Base-by-base conservation (phyloP, 1,140 invertebrate species). In the silkworm (Bombyx mori) region DNA sequence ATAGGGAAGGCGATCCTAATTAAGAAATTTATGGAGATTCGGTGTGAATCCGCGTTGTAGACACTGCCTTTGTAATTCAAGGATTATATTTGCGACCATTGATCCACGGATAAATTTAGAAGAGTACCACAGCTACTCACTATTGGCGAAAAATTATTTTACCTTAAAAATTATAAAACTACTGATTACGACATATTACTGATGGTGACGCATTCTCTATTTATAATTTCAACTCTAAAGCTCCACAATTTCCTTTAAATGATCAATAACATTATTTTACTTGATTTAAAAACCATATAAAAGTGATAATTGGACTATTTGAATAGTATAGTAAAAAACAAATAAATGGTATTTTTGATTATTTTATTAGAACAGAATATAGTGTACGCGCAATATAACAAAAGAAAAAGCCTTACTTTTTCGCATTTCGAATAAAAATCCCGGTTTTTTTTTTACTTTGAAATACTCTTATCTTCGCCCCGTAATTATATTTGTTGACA, bases 401-500 rank as follows among this genome's bases (percentile, higher is more conserved):
- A 10, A 47, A 26, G 5, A 35, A 35, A 35, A 8, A 10, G 10
- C 22, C 42, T 51, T 35, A 51, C 50, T 51, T 51, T 26, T 51
- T 35, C 50, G 49, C 49, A 9, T 26, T 50, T 50, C 6, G 50
- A 9, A 51, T 35, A 26, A 51, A 51, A 51, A 51, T 26, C 18
- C 42, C 50, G 50, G 42, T 35, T 35, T 35, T 35, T 51, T 35
- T 51, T 51, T 51, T 51, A 35, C 50, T 8, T 51, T 35, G 7
- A 12, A 51, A 51, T 35, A 35, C 50, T 51, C 50, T 51, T 51
- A 51, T 51, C 50, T 51, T 51, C 50, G 8, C 50, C 43, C n/a
- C n/a, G 53, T 54, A 54, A 54, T 54, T n/a, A 45, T 54, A 44
- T 44, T 53, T 44, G 10, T 54, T 22, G 43, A 44, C 43, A 18